These are phyloP conservation scores for Drosophila auraria DNA, from an alignment of 1,140 invertebrate species.

Conservation along the genomic window DNA sequence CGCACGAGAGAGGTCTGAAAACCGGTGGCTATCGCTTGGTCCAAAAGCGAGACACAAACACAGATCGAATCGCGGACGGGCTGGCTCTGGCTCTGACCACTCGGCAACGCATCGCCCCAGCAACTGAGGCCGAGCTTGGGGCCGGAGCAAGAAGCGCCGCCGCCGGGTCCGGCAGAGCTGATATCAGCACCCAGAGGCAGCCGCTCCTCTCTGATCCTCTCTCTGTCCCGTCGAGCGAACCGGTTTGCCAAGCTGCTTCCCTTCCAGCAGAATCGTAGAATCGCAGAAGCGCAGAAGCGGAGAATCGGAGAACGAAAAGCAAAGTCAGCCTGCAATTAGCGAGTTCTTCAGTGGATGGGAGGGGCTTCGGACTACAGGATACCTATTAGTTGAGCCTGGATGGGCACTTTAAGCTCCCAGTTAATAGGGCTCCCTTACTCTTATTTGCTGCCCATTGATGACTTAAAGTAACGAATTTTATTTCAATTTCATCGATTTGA, in stretches of 20 bases:
- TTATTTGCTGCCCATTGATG: background rate
- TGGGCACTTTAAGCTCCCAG: too few species aligned
- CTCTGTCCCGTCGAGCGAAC: constrained; percentile 8
- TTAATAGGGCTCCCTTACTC: background rate
- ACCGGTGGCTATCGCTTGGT: constrained; percentile 36
- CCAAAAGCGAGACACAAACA: constrained; percentile 1
- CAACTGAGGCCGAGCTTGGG: constrained; percentile 31
- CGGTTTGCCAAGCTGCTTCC: constrained; percentile 17
- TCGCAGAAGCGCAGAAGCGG: background rate
- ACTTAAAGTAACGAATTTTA: constrained; percentile 15
- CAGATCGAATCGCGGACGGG: constrained; percentile 5
- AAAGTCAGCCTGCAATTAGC: constrained; percentile 26
- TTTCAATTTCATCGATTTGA: constrained; percentile 1
- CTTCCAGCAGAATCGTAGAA: constrained; percentile 12
- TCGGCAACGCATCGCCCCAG: constrained; percentile 33
- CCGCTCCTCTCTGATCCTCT: constrained; percentile 2
- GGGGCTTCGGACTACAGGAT: constrained; percentile 5
- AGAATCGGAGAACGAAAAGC: background rate
- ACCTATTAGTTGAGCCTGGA: background rate
- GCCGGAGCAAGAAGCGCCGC: constrained; percentile 27
- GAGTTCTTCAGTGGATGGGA: background rate
- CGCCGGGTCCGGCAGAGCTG: constrained; percentile 22
- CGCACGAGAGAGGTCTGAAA: constrained; percentile 13
- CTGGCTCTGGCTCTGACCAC: constrained; percentile 33
- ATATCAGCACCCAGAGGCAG: background rate